Evolutionary conservation across 2,113 vertebrate genomes (phyloP).

Genomic region (Pithys albifrons): DNA sequence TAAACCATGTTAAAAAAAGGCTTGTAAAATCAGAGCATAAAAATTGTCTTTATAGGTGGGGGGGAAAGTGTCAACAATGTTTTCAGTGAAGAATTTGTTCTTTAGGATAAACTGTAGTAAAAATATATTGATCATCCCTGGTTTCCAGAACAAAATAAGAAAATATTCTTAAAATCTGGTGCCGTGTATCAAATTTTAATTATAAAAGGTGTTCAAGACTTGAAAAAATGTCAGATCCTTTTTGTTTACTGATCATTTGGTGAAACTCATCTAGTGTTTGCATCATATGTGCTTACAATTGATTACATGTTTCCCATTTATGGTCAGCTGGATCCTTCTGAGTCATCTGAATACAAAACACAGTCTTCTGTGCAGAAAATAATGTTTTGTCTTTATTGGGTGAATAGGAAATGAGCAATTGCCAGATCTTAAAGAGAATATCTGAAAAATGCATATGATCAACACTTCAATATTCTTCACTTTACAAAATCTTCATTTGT

Average conservation of each 20-base stretch:
- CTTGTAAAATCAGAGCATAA: not conserved
- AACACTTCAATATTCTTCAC: not conserved
- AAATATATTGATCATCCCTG: not conserved
- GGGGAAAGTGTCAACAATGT: not conserved
- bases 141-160: not conserved
- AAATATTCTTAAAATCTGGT: not conserved
- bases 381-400: not conserved
- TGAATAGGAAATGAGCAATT: not conserved
- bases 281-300: not conserved
- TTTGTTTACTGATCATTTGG: not conserved
- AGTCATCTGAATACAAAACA: not conserved
- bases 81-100: not conserved
- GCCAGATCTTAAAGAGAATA: not conserved
- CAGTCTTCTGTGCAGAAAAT: not conserved
- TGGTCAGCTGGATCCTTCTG: not conserved
- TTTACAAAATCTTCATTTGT: not conserved
- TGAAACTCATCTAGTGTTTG: not conserved
- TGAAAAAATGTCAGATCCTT: not conserved
- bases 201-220: not conserved
- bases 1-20: not conserved
- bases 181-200: not conserved
- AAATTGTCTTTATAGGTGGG: not conserved
- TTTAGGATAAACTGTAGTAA: not conserved
- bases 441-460: not conserved
- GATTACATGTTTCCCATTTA: not conserved